phyloP scores from a whole-genome alignment of 2,888 invertebrate species.

The Syritta pipiens region DNA sequence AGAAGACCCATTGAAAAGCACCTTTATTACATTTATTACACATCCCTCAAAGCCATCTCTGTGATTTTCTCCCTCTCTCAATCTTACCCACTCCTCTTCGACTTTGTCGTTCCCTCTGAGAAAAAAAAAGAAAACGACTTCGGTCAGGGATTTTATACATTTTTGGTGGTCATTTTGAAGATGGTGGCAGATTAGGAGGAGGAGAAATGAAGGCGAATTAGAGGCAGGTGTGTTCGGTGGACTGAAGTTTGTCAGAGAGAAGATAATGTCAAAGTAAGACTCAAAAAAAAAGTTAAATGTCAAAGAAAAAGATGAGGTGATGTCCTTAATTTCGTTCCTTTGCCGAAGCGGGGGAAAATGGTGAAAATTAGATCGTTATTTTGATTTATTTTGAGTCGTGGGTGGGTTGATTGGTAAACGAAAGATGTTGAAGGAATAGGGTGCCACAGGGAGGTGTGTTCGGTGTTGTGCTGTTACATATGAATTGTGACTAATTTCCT shows the following conservation, averaged over 20 bases:
- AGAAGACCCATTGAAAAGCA: not conserved
- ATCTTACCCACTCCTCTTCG: slow-evolving; percentile 13
- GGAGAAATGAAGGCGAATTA: not conserved
- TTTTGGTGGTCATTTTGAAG: slow-evolving; percentile 49
- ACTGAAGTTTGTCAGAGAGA: not conserved
- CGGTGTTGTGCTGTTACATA: too few species aligned
- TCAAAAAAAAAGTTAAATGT: not conserved
- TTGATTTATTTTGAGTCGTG: not conserved
- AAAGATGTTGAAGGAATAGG: not conserved
- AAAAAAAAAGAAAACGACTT: slow-evolving; percentile 8
- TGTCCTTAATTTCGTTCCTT: slow-evolving; percentile 7
- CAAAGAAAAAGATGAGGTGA: not conserved
- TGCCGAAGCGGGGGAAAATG: not conserved
- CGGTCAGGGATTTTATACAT: slow-evolving; percentile 39
- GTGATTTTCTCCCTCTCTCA: slow-evolving; percentile 16
- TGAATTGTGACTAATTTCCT: too few species aligned
- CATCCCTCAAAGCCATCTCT: slow-evolving; percentile 31
- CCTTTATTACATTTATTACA: slow-evolving; percentile 53
- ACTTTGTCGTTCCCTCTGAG: slow-evolving; percentile 5
- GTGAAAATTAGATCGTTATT: not conserved
- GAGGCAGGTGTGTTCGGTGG: not conserved
- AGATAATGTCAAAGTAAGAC: slow-evolving; percentile 4
- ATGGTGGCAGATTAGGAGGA: slow-evolving; percentile 20
- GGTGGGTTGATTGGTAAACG: not conserved
- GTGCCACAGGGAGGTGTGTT: too few species aligned